A percentile compares a stretch with the other conserved stretches of the same genome.
phyloP scores from a whole-genome alignment of 1,140 invertebrate genomes.

The Pachypsylla venusta region DNA sequence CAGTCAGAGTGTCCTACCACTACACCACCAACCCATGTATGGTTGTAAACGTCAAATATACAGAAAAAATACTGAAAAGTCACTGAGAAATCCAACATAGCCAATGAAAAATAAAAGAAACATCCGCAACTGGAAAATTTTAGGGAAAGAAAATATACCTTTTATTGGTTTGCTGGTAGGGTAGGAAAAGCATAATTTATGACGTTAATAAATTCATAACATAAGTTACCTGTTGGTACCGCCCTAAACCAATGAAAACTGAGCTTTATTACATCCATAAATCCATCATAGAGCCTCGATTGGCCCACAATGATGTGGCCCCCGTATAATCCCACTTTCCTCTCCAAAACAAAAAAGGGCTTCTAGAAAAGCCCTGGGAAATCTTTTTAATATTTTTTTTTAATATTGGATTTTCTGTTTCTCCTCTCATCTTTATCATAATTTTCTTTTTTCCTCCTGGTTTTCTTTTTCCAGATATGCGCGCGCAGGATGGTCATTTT shows the following conservation, averaged over 20 bases:
- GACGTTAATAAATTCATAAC: conserved; percentile 9
- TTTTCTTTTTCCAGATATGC: background rate
- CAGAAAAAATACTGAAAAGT: no score
- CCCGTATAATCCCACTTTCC: background rate
- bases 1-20: no score
- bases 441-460: background rate
- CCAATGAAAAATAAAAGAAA: no score
- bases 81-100: no score
- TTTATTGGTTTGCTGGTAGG: no score
- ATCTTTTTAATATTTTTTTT: no score
- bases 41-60: no score
- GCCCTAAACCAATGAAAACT: conserved; percentile 6
- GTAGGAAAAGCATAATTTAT: conserved; percentile 1
- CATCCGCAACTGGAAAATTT: no score
- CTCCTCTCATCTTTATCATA: background rate
- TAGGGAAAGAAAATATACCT: no score
- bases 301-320: background rate
- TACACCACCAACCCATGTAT: no score
- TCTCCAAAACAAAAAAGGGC: no score
- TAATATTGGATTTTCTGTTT: background rate
- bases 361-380: no score
- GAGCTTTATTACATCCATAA: conserved; percentile 3
- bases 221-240: conserved; percentile 7
- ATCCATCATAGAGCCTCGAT: background rate
- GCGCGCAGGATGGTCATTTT: background rate